Conservation (phyloP, 2,113 vertebrate genomes). For the Psettodes erumei region DNA sequence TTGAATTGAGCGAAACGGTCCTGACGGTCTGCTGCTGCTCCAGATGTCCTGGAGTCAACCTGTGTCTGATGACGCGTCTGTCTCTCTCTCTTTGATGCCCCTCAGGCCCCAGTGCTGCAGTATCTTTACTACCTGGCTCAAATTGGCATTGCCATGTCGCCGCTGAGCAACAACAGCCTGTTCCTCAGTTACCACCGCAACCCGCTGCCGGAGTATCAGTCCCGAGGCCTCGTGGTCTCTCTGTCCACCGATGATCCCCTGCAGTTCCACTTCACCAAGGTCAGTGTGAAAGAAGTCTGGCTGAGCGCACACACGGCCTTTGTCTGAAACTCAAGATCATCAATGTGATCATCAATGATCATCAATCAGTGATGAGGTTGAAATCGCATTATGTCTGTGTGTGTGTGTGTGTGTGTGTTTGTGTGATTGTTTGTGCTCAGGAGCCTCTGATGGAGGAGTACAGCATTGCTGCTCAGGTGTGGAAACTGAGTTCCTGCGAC, state of each 20-base stretch:
- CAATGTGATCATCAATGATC: no score
- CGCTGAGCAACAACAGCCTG: constrained; percentile 97
- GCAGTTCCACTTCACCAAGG: constrained; percentile 99
- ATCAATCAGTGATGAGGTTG: neutral
- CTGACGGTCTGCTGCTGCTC: neutral
- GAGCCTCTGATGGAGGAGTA: constrained; percentile 99
- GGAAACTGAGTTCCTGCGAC: constrained; percentile 98
- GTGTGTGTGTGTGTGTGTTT: constrained; percentile 29
- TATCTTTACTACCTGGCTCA: constrained; percentile 98
- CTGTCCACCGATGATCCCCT: constrained; percentile 96
- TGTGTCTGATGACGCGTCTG: neutral
- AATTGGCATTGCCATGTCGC: constrained; percentile 97
- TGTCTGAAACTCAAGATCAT: no score
- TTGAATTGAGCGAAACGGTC: neutral
- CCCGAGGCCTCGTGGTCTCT: constrained; percentile 93
- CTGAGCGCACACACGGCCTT: neutral
- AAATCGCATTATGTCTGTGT: neutral
- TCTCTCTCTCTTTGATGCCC: neutral
- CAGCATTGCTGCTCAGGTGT: constrained; percentile 97
- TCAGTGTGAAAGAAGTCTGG: constrained; percentile 54
- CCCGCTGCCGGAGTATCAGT: constrained; percentile 94
- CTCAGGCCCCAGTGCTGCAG: constrained; percentile 94
- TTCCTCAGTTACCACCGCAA: constrained; percentile 99
- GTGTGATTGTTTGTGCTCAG: constrained; percentile 72
- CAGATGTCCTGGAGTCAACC: neutral